phyloP scores from a whole-genome alignment of 2,888 invertebrate genomes.

The Nomada ruficornis region DNA sequence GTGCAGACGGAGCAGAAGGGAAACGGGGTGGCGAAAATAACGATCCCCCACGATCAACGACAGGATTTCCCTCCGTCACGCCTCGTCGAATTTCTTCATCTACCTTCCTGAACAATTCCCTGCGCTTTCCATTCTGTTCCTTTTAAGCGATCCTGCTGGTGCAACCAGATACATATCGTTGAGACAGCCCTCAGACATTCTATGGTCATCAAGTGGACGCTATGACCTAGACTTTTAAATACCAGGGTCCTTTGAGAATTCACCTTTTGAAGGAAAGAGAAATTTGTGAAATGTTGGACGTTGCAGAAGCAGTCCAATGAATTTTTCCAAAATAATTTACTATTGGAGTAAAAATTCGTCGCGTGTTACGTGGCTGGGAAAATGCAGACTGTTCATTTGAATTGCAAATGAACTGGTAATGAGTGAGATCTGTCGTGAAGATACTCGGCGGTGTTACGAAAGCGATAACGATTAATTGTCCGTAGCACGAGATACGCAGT shows the following conservation, averaged over 20 bases:
- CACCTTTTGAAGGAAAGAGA: conserved; percentile 26
- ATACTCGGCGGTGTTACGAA: neutral
- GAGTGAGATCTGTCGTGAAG: neutral
- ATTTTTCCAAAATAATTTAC: neutral
- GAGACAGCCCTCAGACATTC: conserved; percentile 29
- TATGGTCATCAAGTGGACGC: conserved; percentile 28
- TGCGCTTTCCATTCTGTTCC: conserved; percentile 19
- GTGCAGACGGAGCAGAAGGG: conserved; percentile 29
- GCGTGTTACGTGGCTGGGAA: neutral
- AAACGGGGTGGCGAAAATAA: conserved; percentile 63
- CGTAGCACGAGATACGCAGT: neutral
- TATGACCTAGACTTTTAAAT: too few relatives aligned
- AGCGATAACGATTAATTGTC: conserved; percentile 1
- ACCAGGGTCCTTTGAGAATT: neutral
- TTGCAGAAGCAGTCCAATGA: neutral
- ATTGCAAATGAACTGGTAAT: neutral
- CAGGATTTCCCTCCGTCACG: conserved; percentile 54
- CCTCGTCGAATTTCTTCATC: conserved; percentile 30
- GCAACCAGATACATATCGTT: conserved; percentile 20
- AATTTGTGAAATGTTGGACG: too few relatives aligned
- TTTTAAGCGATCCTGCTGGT: neutral
- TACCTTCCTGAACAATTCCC: conserved; percentile 3
- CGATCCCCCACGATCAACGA: conserved; percentile 44
- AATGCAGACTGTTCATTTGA: neutral
- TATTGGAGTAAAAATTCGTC: neutral